Evolutionary conservation across 2,888 invertebrate genomes (phyloP), one percentile per base, ranked within the genome.

Genomic region (Gasteruption jaculator): DNA sequence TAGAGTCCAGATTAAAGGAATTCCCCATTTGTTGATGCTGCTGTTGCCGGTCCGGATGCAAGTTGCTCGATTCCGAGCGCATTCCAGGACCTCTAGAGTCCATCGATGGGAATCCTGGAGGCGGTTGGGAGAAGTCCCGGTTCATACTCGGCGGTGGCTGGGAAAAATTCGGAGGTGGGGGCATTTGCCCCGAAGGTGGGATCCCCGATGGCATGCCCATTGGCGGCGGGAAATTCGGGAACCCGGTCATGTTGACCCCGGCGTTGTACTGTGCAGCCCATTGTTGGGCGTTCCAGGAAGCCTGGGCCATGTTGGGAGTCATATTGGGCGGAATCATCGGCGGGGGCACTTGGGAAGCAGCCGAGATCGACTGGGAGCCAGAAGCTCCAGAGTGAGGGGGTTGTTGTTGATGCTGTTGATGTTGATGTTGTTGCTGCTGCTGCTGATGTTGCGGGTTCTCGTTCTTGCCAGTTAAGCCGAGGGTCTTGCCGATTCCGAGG

Each of bases 401-500:
- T 30, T 4, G 26, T 7, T 43, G 8, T 29, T 21, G 31, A 10
- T 12, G 33, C 12, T 27, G 10, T n/a, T 8, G 36, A 6, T n/a
- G 2, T 21, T 29, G 38, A 3, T 15, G 48, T 45, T 6, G 40
- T 8, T 12, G 42, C 5, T 4, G 34, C 19, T 15, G 34, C 25
- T 16, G 45, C 38, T 11, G 52, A 10, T 5, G 50, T 34, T 22
- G 26, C 32, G 5, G 39, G 49, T 36, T 53, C 58, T 21, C 62
- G 60, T 41, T 68, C n/a, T n/a, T 71, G 3, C 61, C 61, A 6
- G 64, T 65, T 32, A 71, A 50, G 14, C 70, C 69, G 16, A 71
- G 55, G 4, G 64, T 66, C 47, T 71, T 70, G 1, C 70, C 71
- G 35, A 71, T 71, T 11, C 69, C 70, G 29, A 69, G 49, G 5